Percentiles rank a stretch among this genome's conserved stretches.
These are phyloP conservation scores for Zygaena filipendulae DNA, from an alignment of 2,888 invertebrate species.

Conservation along the genomic window DNA sequence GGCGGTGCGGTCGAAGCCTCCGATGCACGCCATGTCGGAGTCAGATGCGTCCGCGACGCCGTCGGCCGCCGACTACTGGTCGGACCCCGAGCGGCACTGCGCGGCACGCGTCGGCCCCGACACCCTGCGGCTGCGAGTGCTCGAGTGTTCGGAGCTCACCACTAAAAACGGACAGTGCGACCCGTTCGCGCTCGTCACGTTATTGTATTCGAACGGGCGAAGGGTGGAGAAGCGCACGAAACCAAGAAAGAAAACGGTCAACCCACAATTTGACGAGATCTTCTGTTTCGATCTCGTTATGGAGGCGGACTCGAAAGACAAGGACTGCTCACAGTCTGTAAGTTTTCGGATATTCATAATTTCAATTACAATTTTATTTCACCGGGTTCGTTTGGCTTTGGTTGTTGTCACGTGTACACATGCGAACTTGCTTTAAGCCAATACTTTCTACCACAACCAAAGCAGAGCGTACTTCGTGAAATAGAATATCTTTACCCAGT, in stretches of 20 bases:
- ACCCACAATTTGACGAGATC: slow-evolving; percentile 89
- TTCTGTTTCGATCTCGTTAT: slow-evolving; percentile 80
- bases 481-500: too few relatives aligned
- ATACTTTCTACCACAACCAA: too few relatives aligned
- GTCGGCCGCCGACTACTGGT: slow-evolving; percentile 62
- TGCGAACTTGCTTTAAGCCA: too few relatives aligned
- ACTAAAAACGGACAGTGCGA: slow-evolving; percentile 92
- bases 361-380: too few relatives aligned
- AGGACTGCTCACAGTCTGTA: slow-evolving; percentile 67
- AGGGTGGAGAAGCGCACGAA: slow-evolving; percentile 84
- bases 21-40: slow-evolving; percentile 54
- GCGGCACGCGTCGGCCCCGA: slow-evolving; percentile 54
- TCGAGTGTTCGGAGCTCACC: slow-evolving; percentile 89
- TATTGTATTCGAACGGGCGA: slow-evolving; percentile 83
- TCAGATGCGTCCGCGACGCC: slow-evolving; percentile 47
- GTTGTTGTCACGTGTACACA: too few relatives aligned
- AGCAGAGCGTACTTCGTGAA: too few relatives aligned
- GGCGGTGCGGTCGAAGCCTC: slow-evolving; percentile 45
- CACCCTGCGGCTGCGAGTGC: slow-evolving; percentile 72
- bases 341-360: slow-evolving; percentile 21
- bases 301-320: slow-evolving; percentile 66
- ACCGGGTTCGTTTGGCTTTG: too few relatives aligned
- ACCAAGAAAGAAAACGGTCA: slow-evolving; percentile 89
- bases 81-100: slow-evolving; percentile 60
- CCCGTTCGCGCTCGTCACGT: slow-evolving; percentile 86